Evolutionary conservation across 2,888 invertebrate genomes (phyloP).

Genomic region (Coecobrya sp.): DNA sequence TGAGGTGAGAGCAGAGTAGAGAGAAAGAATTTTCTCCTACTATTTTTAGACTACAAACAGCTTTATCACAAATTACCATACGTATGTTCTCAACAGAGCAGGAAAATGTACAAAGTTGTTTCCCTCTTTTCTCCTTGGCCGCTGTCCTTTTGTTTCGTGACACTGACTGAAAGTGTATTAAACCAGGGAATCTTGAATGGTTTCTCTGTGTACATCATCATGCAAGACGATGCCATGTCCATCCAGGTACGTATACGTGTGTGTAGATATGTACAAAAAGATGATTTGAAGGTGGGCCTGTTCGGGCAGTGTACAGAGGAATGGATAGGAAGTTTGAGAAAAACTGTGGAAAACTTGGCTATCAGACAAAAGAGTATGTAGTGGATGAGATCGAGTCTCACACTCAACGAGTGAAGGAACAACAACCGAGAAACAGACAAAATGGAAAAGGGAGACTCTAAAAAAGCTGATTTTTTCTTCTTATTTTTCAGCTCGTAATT

Average conservation of each 20-base stretch:
- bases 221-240: neutral
- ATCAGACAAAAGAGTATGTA: constrained; percentile 74
- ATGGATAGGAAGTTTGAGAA: neutral
- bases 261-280: neutral
- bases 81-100: constrained; percentile 37
- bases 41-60: constrained; percentile 13
- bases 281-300: neutral
- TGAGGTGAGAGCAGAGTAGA: constrained; percentile 72
- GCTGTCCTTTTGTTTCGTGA: constrained; percentile 49
- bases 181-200: neutral
- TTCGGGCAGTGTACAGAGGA: neutral
- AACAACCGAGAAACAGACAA: constrained; percentile 45
- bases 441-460: constrained; percentile 31
- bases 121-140: constrained; percentile 21
- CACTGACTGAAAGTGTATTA: constrained; percentile 58
- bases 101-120: constrained; percentile 9
- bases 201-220: neutral
- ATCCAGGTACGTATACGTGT: neutral
- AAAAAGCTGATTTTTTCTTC: constrained; percentile 62
- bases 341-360: constrained; percentile 72
- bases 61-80: constrained; percentile 78
- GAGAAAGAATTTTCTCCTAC: neutral
- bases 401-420: neutral
- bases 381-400: constrained; percentile 9
- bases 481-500: constrained; percentile 76